A percentile compares a stretch with the other conserved stretches of the same genome.
These are phyloP conservation scores for Zophobas morio DNA, from an alignment of 1,140 invertebrate species.

Conservation along the genomic window DNA sequence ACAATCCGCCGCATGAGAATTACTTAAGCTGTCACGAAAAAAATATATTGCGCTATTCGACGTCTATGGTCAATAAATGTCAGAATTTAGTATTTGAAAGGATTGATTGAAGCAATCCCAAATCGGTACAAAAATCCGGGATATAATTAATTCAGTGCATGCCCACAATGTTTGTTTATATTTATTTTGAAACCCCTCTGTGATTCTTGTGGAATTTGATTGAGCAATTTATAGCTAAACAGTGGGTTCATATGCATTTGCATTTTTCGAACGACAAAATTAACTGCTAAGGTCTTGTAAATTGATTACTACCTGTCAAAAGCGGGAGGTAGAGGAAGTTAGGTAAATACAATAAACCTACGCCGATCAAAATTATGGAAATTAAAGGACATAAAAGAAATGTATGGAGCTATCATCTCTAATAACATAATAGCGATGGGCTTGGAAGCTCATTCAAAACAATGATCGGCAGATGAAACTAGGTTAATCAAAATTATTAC, in stretches of 20 bases:
- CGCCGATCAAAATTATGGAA: conserved; percentile 26
- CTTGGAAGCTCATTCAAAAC: conserved; percentile 6
- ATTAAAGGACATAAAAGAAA: conserved; percentile 25
- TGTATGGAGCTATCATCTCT: conserved; percentile 6
- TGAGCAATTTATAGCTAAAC: conserved; percentile 12
- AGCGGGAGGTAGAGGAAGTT: conserved; percentile 11
- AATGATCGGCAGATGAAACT: conserved; percentile 10
- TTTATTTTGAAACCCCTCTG: conserved; percentile 7
- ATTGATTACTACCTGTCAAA: conserved; percentile 7
- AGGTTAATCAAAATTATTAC: not conserved
- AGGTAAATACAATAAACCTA: conserved; percentile 3
- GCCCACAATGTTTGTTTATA: conserved; percentile 2
- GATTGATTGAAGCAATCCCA: conserved; percentile 17
- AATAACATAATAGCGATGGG: conserved; percentile 34
- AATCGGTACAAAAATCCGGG: conserved; percentile 3
- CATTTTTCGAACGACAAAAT: conserved; percentile 14
- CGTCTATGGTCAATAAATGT: conserved; percentile 20
- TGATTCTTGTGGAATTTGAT: not conserved
- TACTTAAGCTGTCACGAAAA: conserved; percentile 22
- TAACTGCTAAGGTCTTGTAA: not conserved
- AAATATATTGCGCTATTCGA: conserved; percentile 3
- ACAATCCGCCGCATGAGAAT: conserved; percentile 4
- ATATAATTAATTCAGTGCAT: not conserved
- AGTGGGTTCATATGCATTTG: conserved; percentile 13
- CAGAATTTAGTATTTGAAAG: conserved; percentile 28